Evolutionary conservation across 2,888 invertebrate species (phyloP).

Genomic region (Dynastes hyllus): DNA sequence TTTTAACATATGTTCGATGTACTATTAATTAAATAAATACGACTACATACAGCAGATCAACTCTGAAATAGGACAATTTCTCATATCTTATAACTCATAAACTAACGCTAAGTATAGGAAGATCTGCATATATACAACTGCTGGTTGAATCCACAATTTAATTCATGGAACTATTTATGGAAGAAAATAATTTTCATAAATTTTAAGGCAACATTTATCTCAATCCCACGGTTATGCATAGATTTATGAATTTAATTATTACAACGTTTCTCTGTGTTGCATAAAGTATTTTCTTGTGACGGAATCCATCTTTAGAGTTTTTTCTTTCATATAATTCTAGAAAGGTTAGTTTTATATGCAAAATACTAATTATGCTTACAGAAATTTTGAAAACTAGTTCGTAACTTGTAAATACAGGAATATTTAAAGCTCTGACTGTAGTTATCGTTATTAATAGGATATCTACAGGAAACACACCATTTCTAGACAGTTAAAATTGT

Average conservation of each 20-base stretch:
- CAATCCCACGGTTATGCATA: not conserved
- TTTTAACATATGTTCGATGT: not conserved
- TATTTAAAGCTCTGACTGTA: not conserved
- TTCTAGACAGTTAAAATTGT: slow-evolving; percentile 1
- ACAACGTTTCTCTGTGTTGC: no score
- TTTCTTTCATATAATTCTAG: no score
- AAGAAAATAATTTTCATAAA: slow-evolving; percentile 15
- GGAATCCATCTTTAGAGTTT: no score
- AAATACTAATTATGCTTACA: not conserved
- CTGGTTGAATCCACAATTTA: not conserved
- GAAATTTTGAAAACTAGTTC: not conserved
- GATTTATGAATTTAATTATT: no score
- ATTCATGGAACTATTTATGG: not conserved
- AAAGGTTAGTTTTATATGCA: not conserved
- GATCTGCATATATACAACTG: not conserved
- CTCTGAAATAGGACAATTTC: not conserved
- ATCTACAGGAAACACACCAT: slow-evolving; percentile 13
- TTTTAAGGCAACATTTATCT: slow-evolving; percentile 6
- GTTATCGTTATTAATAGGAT: slow-evolving; percentile 27
- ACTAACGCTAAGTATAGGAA: not conserved
- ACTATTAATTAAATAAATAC: not conserved
- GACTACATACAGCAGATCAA: not conserved
- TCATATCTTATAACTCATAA: not conserved
- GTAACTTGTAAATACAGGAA: not conserved
- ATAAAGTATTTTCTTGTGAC: no score